These are phyloP conservation scores for Lophochroa leadbeateri DNA, from an alignment of 2,113 vertebrate genomes.

Conservation along the genomic window DNA sequence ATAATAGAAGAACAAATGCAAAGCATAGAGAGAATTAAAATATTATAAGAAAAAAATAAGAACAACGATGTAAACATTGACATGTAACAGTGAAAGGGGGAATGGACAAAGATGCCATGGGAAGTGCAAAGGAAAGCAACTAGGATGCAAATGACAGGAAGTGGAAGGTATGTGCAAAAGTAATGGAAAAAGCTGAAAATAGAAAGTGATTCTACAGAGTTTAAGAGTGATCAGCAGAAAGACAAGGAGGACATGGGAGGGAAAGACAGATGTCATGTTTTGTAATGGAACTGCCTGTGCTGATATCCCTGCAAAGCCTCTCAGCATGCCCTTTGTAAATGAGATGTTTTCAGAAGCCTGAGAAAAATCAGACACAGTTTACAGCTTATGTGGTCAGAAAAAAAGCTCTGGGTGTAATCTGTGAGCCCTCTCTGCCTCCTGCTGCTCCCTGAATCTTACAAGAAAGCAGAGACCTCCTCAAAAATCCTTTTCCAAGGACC, in stretches of 20 bases:
- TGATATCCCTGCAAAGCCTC: background rate
- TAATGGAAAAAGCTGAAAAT: slow-evolving; percentile 41
- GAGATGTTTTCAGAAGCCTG: slow-evolving; percentile 30
- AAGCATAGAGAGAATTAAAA: background rate
- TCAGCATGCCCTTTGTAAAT: background rate
- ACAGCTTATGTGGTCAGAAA: background rate
- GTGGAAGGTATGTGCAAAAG: slow-evolving; percentile 22
- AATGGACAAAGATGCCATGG: background rate
- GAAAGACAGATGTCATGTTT: slow-evolving; percentile 36
- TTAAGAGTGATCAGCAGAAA: slow-evolving; percentile 18
- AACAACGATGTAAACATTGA: background rate
- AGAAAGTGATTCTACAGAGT: slow-evolving; percentile 21
- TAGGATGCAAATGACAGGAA: background rate
- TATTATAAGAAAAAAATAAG: background rate
- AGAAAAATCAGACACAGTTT: background rate
- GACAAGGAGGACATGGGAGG: slow-evolving; percentile 25
- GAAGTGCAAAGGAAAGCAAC: background rate
- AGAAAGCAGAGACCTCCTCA: background rate
- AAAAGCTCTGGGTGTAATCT: background rate
- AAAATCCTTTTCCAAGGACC: background rate
- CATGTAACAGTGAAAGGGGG: background rate
- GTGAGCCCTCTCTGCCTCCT: background rate
- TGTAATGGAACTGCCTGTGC: slow-evolving; percentile 26
- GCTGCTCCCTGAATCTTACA: background rate
- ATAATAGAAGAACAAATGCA: background rate